Evolutionary conservation across 2,113 vertebrate genomes (phyloP).

Genomic region (Dicentrarchus labrax): DNA sequence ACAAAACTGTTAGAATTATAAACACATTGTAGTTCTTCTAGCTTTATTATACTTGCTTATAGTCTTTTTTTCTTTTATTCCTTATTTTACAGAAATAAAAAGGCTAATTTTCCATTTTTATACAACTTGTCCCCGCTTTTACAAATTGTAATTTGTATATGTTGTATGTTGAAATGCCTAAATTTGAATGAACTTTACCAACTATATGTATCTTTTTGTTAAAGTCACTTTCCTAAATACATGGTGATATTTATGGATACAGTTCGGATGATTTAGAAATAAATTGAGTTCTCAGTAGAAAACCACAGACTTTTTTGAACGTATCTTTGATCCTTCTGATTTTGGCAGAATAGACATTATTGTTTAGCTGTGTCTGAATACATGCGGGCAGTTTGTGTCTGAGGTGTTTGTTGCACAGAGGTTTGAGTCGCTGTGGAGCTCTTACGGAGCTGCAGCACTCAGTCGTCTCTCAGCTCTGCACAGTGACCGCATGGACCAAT

Average conservation of each 20-base stretch:
- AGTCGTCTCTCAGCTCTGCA: background rate
- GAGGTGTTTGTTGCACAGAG: constrained; percentile 8
- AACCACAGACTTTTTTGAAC: too few species aligned
- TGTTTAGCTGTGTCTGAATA: background rate
- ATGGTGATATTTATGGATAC: too few species aligned
- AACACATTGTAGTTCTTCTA: background rate
- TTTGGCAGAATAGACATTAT: background rate
- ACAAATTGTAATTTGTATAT: background rate
- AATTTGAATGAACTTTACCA: background rate
- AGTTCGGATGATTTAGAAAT: background rate
- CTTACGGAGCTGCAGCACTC: constrained; percentile 7
- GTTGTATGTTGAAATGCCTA: background rate
- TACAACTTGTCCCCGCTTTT: background rate
- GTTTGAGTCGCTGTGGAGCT: background rate
- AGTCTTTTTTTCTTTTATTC: background rate
- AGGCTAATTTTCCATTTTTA: background rate
- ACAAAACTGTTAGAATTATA: background rate
- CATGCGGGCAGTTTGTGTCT: background rate
- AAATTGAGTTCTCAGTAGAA: background rate
- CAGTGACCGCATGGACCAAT: constrained; percentile 60
- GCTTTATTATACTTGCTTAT: background rate
- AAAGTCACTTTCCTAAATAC: background rate
- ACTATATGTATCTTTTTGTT: too few species aligned
- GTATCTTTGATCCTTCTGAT: background rate
- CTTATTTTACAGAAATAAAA: background rate